Conservation (phyloP, 2,888 invertebrate genomes). For the Chirona hameri region DNA sequence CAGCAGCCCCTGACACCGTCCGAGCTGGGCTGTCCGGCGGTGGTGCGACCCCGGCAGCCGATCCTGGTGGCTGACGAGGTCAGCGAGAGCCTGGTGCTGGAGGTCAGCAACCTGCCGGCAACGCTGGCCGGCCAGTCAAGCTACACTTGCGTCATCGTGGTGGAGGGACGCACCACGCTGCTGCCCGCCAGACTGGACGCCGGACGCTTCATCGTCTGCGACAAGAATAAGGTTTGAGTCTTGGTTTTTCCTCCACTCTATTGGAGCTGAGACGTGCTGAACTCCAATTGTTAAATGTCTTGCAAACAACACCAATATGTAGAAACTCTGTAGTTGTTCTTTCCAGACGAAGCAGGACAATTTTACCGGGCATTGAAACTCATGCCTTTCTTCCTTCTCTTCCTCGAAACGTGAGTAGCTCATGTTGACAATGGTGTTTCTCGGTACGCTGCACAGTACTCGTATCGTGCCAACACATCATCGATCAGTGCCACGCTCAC, state of each 20-base stretch:
- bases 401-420: no score
- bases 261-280: no score
- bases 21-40: constrained; percentile 2
- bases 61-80: constrained; percentile 81
- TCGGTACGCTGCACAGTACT: neutral
- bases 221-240: constrained; percentile 70
- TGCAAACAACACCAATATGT: no score
- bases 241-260: no score
- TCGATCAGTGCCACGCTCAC: neutral
- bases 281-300: no score
- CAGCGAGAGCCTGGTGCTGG: constrained; percentile 79
- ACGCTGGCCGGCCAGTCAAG: constrained; percentile 81
- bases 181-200: constrained; percentile 54
- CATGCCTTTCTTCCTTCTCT: no score
- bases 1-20: constrained; percentile 26
- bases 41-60: constrained; percentile 29
- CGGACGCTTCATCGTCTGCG: constrained; percentile 67
- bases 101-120: constrained; percentile 85
- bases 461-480: neutral
- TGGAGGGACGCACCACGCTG: constrained; percentile 44
- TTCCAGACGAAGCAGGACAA: no score
- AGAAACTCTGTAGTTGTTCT: no score
- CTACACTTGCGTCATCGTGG: constrained; percentile 76
- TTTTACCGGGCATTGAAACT: no score
- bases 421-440: no score